These are phyloP conservation scores for Denticeps clupeoides DNA, from an alignment of 2,797 vertebrate species.

Conservation along the genomic window DNA sequence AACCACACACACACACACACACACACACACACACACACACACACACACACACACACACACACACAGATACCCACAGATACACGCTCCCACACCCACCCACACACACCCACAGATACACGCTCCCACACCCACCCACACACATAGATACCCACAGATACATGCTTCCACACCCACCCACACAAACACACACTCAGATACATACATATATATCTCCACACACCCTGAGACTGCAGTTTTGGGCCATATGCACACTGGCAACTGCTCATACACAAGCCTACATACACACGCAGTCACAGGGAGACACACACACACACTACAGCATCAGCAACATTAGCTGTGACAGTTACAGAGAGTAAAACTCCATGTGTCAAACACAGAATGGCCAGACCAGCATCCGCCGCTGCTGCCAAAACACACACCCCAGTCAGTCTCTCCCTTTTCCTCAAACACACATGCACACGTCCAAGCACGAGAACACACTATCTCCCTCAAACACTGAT, in stretches of 20 bases:
- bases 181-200: background rate
- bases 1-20: background rate
- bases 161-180: background rate
- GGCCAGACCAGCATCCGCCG: too few relatives aligned
- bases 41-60: background rate
- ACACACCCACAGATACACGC: background rate
- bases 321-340: too few relatives aligned
- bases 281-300: background rate
- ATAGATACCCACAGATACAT: background rate
- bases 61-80: background rate
- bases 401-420: too few relatives aligned
- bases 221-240: too few relatives aligned
- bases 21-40: background rate
- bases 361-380: too few relatives aligned
- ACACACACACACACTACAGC: background rate
- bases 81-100: background rate
- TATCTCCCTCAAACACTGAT: too few relatives aligned
- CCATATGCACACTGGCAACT: too few relatives aligned
- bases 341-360: too few relatives aligned
- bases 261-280: background rate
- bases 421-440: too few relatives aligned
- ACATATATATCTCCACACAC: background rate
- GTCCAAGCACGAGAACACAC: too few relatives aligned
- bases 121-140: background rate
- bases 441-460: too few relatives aligned